Evolutionary conservation across 2,113 vertebrate genomes (phyloP).

Genomic region (Anolis carolinensis): DNA sequence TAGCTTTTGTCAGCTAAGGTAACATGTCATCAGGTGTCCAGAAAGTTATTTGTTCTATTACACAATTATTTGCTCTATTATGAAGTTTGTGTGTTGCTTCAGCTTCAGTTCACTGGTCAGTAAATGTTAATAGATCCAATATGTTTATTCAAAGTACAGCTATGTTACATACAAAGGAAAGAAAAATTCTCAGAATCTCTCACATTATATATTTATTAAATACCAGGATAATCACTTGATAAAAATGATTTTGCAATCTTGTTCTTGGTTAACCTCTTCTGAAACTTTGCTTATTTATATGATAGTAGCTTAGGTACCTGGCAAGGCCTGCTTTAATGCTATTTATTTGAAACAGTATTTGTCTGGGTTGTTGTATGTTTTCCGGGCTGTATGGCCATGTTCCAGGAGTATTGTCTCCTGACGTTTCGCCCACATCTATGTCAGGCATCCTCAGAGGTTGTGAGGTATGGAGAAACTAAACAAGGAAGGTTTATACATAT

Average conservation of each 20-base stretch:
- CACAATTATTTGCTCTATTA: background rate
- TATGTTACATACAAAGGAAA: background rate
- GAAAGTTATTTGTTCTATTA: background rate
- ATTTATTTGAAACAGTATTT: too few relatives aligned
- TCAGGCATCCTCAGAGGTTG: too few relatives aligned
- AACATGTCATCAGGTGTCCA: background rate
- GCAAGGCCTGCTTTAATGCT: too few relatives aligned
- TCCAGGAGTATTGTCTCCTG: too few relatives aligned
- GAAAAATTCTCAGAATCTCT: background rate
- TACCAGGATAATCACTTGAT: background rate
- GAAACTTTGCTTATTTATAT: background rate
- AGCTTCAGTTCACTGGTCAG: background rate
- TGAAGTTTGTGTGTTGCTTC: constrained; percentile 22
- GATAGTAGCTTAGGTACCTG: background rate
- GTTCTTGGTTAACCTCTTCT: background rate
- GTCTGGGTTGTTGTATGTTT: too few relatives aligned
- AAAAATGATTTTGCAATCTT: background rate
- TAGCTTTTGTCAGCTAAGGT: background rate
- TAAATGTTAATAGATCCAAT: background rate
- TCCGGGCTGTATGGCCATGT: too few relatives aligned
- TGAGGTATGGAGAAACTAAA: too few relatives aligned
- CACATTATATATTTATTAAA: background rate
- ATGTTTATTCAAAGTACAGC: background rate
- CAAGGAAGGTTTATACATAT: too few relatives aligned
- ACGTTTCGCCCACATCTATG: too few relatives aligned